phyloP scores from a whole-genome alignment of 2,888 invertebrate species.

The Tuta absoluta region DNA sequence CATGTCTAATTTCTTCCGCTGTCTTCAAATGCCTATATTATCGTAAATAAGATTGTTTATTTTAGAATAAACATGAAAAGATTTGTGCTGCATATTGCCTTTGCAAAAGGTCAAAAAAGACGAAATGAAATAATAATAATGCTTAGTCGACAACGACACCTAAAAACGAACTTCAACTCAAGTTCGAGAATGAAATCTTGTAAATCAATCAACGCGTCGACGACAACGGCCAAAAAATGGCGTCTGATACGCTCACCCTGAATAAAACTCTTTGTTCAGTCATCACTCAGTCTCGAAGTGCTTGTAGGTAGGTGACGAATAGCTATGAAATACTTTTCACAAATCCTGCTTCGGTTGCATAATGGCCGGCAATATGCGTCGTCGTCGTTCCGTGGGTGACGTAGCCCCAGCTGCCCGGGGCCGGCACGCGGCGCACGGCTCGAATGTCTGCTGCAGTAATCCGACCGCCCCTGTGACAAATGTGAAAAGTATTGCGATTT shows the following conservation, averaged over 20 bases:
- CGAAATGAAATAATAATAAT: too few species aligned
- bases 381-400: conserved; percentile 43
- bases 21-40: too few species aligned
- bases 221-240: not conserved
- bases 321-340: conserved; percentile 34
- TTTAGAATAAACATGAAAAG: too few species aligned
- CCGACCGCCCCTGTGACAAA: conserved; percentile 67
- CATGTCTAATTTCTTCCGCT: too few species aligned
- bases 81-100: too few species aligned
- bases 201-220: conserved; percentile 15
- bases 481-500: conserved; percentile 64
- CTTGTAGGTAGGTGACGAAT: conserved; percentile 27
- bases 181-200: not conserved
- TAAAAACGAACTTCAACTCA: not conserved
- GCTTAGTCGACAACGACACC: too few species aligned
- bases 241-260: not conserved
- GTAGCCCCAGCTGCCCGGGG: conserved; percentile 51
- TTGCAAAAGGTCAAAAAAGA: too few species aligned
- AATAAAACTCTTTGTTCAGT: conserved; percentile 27
- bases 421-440: conserved; percentile 54
- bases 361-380: conserved; percentile 41
- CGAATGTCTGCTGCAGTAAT: conserved; percentile 66
- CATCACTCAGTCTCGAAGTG: conserved; percentile 17
- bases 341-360: conserved; percentile 39
- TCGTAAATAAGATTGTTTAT: too few species aligned